phyloP scores from a whole-genome alignment of 2,888 invertebrate species.

The Criorhina ranunculi region DNA sequence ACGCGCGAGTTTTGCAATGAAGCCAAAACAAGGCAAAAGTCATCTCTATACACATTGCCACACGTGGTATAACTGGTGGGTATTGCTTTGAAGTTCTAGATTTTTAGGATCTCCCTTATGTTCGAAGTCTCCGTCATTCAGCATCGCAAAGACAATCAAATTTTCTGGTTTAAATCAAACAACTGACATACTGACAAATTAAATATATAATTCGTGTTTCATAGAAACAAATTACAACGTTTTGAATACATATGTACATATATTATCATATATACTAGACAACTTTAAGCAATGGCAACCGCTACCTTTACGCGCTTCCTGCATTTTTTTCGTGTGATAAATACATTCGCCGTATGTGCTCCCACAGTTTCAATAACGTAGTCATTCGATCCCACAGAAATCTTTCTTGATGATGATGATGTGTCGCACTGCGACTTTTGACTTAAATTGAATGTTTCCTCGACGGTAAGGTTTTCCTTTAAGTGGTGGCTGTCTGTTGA shows the following conservation, averaged over 20 bases:
- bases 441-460: slow-evolving; percentile 43
- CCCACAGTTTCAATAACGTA: slow-evolving; percentile 81
- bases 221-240: slow-evolving; percentile 14
- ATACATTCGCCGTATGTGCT: slow-evolving; percentile 80
- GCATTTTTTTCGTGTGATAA: slow-evolving; percentile 79
- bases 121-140: too few relatives aligned
- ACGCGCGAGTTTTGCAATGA: too few relatives aligned
- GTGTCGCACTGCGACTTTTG: slow-evolving; percentile 48
- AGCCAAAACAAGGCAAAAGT: too few relatives aligned
- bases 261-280: not conserved
- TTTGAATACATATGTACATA: not conserved
- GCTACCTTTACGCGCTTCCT: slow-evolving; percentile 63
- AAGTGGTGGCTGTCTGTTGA: not conserved
- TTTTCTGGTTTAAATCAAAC: not conserved
- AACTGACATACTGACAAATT: not conserved
- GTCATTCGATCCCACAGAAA: slow-evolving; percentile 80
- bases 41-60: too few relatives aligned
- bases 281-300: not conserved
- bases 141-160: too few relatives aligned
- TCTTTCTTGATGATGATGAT: slow-evolving; percentile 51
- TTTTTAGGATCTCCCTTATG: too few relatives aligned
- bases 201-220: slow-evolving; percentile 6
- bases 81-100: too few relatives aligned
- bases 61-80: too few relatives aligned
- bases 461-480: slow-evolving; percentile 12